Evolutionary conservation across 2,113 vertebrate species (phyloP), one percentile per base, ranked within the genome.

Genomic region (Ornithorhynchus anatinus): DNA sequence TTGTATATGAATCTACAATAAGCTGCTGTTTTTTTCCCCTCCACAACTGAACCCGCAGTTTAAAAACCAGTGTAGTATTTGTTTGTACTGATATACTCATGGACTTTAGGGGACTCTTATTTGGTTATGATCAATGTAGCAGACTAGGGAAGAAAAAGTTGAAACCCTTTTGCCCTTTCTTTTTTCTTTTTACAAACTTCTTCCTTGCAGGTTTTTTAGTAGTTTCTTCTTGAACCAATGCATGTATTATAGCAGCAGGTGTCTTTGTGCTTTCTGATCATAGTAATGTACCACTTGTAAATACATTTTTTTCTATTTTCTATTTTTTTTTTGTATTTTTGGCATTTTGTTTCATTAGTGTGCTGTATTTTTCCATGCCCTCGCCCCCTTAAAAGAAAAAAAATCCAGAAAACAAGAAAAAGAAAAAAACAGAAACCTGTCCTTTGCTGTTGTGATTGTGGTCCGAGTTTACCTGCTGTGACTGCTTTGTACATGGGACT

Each of bases 261-360:
- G 90, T 92, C 92, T 87, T 76, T 85, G 91, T 93, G 92, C 90
- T 89, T 87, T 91, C 89, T 77, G 89, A 92, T 93, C 92, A 89
- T 89, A 92, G 92, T 94, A 82, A 94, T 92, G 92, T 92, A 93
- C 91, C 86, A 89, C 92, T 89, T 95, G 94, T 94, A 95, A 95
- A 95, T 95, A 95, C 92, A 93, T 93, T 92, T 95, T 95, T n/a
- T n/a, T n/a, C n/a, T n/a, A n/a, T n/a, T n/a, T 94, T 93, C 91
- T 93, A 93, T 92, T 94, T 80, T 86, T 62, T 80, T 92, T 89
- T 87, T 90, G 76, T 91, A 89, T 91, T 92, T 92, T 92, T 92
- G 81, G 89, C 91, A 89, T 92, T 91, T 89, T 85, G 87, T 93
- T 94, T 88, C 89, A 91, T 91, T 92, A 89, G 91, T 91, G 90